phyloP scores from a whole-genome alignment of 2,113 vertebrate genomes.

The Megaleporinus macrocephalus region DNA sequence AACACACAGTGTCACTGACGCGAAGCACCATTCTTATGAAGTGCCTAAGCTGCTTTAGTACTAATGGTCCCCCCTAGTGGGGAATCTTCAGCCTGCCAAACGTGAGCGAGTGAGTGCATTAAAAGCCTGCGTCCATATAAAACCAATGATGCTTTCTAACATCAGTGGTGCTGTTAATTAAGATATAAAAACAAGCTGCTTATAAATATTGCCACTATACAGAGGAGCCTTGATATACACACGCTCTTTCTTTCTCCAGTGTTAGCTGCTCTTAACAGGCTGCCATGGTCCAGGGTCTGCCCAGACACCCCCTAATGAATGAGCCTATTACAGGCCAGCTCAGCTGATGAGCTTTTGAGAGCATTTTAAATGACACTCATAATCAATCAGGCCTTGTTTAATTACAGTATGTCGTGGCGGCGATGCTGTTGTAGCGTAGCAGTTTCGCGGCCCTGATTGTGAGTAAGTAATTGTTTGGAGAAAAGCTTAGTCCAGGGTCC shows the following conservation, averaged over 20 bases:
- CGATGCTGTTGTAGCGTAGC: not conserved
- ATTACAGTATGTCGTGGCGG: slow-evolving; percentile 46
- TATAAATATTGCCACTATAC: too few species aligned
- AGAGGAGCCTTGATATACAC: not conserved
- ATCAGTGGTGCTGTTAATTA: too few species aligned
- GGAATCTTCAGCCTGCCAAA: too few species aligned
- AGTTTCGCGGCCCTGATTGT: slow-evolving; percentile 33
- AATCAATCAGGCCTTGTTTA: slow-evolving; percentile 62
- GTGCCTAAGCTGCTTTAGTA: too few species aligned
- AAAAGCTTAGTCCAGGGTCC: slow-evolving; percentile 51
- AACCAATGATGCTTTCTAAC: too few species aligned
- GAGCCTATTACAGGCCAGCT: slow-evolving; percentile 42
- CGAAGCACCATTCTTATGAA: too few species aligned
- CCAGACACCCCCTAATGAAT: slow-evolving; percentile 50
- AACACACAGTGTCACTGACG: too few species aligned
- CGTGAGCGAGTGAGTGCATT: too few species aligned
- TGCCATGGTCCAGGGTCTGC: slow-evolving; percentile 3
- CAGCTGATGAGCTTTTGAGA: slow-evolving; percentile 44
- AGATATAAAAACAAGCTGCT: not conserved
- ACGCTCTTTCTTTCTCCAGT: not conserved
- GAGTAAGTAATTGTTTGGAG: slow-evolving; percentile 52
- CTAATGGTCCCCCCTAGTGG: too few species aligned
- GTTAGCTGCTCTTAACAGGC: slow-evolving; percentile 3
- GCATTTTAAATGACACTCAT: slow-evolving; percentile 43
- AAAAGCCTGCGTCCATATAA: too few species aligned